These are phyloP conservation scores for Busseola fusca DNA, from an alignment of 2,888 invertebrate genomes.

Conservation along the genomic window DNA sequence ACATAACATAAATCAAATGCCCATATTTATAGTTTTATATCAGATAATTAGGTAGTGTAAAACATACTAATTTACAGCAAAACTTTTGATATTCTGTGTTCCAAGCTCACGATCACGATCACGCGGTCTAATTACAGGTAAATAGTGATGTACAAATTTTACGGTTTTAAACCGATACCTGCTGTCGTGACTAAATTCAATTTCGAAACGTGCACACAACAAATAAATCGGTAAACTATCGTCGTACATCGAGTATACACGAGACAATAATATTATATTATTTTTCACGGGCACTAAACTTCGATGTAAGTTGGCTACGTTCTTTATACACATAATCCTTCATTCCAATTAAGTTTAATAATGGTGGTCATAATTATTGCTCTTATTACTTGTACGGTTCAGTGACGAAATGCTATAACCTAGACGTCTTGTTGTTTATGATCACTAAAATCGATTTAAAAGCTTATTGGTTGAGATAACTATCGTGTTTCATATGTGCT, in stretches of 20 bases:
- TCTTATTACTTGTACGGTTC: conserved; percentile 79
- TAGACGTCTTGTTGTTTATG: conserved; percentile 46
- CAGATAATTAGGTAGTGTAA: too few relatives aligned
- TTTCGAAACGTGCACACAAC: conserved; percentile 61
- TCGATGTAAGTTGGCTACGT: conserved; percentile 72
- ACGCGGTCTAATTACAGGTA: conserved; percentile 61
- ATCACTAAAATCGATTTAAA: conserved; percentile 53
- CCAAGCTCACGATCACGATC: conserved; percentile 22
- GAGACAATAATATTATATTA: conserved; percentile 53
- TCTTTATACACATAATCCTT: conserved; percentile 82
- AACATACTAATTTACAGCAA: conserved; percentile 6
- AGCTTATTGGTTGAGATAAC: conserved; percentile 44
- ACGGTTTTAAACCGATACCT: conserved; percentile 47
- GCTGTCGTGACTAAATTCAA: conserved; percentile 63
- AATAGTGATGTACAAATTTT: conserved; percentile 60
- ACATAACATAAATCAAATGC: too few relatives aligned
- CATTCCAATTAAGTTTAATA: conserved; percentile 82
- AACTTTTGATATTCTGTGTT: conserved; percentile 12
- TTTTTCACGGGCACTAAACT: conserved; percentile 74
- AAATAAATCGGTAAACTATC: conserved; percentile 78
- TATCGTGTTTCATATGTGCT: conserved; percentile 43
- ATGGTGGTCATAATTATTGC: conserved; percentile 78
- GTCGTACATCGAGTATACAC: conserved; percentile 70
- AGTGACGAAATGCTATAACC: conserved; percentile 70
- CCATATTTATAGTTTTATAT: too few relatives aligned